Base-by-base conservation (phyloP, 2,888 invertebrate species). In the Chaitophorus viminalis region DNA sequence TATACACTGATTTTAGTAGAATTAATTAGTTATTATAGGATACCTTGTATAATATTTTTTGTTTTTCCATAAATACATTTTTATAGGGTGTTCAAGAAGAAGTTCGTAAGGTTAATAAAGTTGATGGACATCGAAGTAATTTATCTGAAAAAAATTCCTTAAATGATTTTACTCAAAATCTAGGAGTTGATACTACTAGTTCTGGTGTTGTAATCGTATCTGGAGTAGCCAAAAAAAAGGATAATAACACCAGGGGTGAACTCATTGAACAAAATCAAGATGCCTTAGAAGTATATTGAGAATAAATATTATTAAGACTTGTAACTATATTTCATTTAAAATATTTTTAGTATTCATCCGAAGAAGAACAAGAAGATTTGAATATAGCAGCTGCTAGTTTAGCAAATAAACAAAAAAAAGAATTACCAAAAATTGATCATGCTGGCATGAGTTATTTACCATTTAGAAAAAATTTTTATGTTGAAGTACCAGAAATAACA, bases 251-350 rank as follows among this genome's bases (percentile, higher is more conserved):
- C 90, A 98, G 99, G 91, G 99, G 99, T 85, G 99, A 99, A 92
- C 92, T 99, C n/a, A 98, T 99, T 91, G 99, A 99, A 92, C 99
- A 98, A 91, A 99, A 99, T 92, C 98, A 98, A 92, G 99, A 99
- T 91, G 98, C 97, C 0, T 92, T 99, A 89, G 99, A 94, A 92
- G 93, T 93, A 90, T 39, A 79, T 29, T 36, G 60, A 75, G 46
- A 72, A 84, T 68, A 4, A 33, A 36, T 68, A 39, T 29, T 68
- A 31, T 31, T 70, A 70, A 0, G 11, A 52, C 17, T 52, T 29
- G 68, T 54, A n/a, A 21, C 8, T 52, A 70, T 18, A 3, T 39
- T 11, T 31, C 18, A 68, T 74, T 77, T 77, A 5, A 77, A 54
- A 29, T 21, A 52, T 70, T 86, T 78, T 36, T 90, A 98, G 93